Evolutionary conservation across 2,888 invertebrate genomes (phyloP).

Genomic region (Pharmacophagus antenor): DNA sequence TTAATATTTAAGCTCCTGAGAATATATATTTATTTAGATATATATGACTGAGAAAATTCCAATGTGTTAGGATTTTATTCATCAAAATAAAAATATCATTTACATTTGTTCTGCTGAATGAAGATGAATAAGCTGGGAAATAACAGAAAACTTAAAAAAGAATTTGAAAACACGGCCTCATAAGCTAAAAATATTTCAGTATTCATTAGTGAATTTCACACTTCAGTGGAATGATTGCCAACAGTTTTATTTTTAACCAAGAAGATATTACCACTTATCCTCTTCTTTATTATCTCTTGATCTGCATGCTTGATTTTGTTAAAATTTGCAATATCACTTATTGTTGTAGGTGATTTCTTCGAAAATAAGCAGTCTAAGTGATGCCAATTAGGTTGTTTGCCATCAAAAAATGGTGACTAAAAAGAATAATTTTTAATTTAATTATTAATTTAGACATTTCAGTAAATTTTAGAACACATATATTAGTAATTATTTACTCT

Average conservation of each 20-base stretch:
- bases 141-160: not conserved
- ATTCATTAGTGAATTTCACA: no score
- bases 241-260: not conserved
- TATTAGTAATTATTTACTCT: no score
- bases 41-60: no score
- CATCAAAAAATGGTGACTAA: constrained; percentile 93
- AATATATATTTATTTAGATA: no score
- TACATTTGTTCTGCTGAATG: not conserved
- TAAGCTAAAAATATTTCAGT: no score
- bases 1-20: no score
- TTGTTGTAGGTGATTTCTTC: constrained; percentile 86
- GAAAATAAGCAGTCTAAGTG: constrained; percentile 93
- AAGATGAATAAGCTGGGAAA: not conserved
- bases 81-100: not conserved
- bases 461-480: no score
- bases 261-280: constrained; percentile 72
- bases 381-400: constrained; percentile 93
- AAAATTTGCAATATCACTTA: constrained; percentile 89
- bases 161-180: not conserved
- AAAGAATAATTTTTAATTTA: no score
- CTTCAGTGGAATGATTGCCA: no score
- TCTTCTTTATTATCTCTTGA: constrained; percentile 68
- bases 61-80: not conserved
- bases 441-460: no score
- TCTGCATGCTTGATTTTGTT: constrained; percentile 90